Conservation (phyloP, 2,797 vertebrate genomes). For the Masticophis lateralis region DNA sequence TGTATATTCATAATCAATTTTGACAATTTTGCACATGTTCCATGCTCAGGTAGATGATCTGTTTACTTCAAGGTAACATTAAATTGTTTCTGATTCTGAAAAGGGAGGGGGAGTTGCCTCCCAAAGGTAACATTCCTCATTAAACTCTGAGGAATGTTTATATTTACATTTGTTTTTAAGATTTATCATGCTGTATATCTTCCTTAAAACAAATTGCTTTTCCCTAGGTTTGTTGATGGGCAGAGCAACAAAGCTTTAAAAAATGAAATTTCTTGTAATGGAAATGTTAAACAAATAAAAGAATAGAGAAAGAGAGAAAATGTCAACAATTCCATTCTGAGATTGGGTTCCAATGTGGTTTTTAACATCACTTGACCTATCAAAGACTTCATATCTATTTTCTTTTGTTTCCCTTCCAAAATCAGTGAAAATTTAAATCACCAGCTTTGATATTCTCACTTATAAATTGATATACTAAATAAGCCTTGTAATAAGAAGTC, state of each 20-base stretch:
- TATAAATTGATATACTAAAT: not conserved
- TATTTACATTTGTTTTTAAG: slow-evolving; percentile 34
- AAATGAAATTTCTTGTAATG: not conserved
- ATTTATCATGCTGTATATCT: slow-evolving; percentile 19
- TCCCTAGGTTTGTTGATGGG: slow-evolving; percentile 12
- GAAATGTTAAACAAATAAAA: not conserved
- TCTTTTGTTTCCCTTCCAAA: not conserved
- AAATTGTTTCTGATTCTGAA: not conserved
- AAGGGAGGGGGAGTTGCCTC: too few species aligned
- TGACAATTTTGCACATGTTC: slow-evolving; percentile 14
- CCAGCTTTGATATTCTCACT: not conserved
- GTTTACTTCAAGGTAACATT: slow-evolving; percentile 28
- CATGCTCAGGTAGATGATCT: slow-evolving; percentile 11
- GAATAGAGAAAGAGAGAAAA: not conserved
- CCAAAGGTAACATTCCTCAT: not conserved
- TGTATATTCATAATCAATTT: not conserved
- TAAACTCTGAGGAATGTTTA: slow-evolving; percentile 9
- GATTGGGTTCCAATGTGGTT: not conserved
- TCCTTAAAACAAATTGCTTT: slow-evolving; percentile 10
- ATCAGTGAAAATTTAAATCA: not conserved
- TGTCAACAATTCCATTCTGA: not conserved
- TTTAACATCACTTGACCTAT: not conserved
- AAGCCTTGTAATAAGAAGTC: not conserved
- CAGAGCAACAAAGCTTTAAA: not conserved
- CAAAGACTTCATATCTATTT: not conserved